These are phyloP conservation scores for Ectropis grisescens DNA, from an alignment of 1,140 invertebrate species.

Conservation along the genomic window DNA sequence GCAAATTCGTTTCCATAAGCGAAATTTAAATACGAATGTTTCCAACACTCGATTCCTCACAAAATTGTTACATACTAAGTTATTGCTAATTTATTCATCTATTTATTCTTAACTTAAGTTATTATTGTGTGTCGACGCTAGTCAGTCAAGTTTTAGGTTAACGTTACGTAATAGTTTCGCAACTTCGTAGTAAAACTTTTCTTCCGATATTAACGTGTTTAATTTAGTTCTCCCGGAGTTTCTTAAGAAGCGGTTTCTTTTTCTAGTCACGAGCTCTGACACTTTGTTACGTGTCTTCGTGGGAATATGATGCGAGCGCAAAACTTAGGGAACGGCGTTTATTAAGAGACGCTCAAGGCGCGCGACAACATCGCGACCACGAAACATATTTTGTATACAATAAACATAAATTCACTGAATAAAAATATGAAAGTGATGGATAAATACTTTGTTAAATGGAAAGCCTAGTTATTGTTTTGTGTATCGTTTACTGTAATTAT, in stretches of 20 bases:
- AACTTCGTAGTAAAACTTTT: constrained; percentile 17
- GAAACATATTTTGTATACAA: no score
- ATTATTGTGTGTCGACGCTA: constrained; percentile 51
- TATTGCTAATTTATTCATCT: constrained; percentile 44
- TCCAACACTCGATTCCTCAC: no score
- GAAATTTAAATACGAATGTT: no score
- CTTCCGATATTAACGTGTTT: constrained; percentile 28
- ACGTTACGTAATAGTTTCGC: no score
- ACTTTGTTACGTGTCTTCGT: constrained; percentile 28
- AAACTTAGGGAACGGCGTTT: constrained; percentile 1
- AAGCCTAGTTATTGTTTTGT: no score
- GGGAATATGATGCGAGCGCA: constrained; percentile 10
- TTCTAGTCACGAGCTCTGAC: constrained; percentile 49
- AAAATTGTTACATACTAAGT: constrained; percentile 36
- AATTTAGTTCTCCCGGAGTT: constrained; percentile 36
- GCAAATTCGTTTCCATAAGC: no score
- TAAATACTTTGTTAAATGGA: no score
- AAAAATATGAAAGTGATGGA: no score
- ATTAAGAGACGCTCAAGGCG: no score
- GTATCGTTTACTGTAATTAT: no score
- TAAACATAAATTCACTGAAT: no score
- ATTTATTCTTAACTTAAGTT: constrained; percentile 28
- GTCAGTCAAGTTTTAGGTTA: constrained; percentile 53
- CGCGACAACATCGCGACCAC: no score
- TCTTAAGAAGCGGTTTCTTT: constrained; percentile 22